Conservation (phyloP, 2,888 invertebrate species). For the Aromia moschata region DNA sequence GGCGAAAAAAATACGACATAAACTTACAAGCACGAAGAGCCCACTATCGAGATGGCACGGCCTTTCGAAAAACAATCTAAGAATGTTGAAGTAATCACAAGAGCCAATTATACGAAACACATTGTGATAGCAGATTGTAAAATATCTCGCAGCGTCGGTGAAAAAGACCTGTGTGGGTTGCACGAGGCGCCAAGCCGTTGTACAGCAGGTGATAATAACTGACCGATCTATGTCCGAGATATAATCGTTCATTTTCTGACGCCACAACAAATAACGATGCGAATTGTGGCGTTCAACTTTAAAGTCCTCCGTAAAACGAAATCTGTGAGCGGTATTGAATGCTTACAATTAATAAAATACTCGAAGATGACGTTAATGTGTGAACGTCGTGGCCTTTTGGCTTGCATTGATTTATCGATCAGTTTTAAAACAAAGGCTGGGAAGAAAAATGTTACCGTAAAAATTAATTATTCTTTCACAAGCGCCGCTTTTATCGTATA, state of each 20-base stretch:
- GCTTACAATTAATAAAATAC: neutral
- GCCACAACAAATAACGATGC: conserved; percentile 48
- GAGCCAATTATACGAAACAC: conserved; percentile 41
- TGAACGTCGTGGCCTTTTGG: neutral
- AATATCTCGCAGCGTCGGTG: conserved; percentile 34
- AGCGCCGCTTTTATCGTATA: neutral
- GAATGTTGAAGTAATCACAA: conserved; percentile 39
- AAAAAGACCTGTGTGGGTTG: conserved; percentile 54
- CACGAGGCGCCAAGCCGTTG: conserved; percentile 55
- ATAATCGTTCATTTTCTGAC: conserved; percentile 53
- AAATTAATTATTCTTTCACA: conserved; percentile 4
- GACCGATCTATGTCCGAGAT: conserved; percentile 53
- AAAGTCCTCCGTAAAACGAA: conserved; percentile 18
- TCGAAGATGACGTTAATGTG: neutral
- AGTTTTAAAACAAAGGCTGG: neutral
- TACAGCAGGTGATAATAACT: conserved; percentile 58
- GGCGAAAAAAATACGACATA: neutral
- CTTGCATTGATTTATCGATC: neutral
- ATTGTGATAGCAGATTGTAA: conserved; percentile 38
- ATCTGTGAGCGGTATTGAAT: conserved; percentile 4
- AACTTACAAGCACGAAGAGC: neutral
- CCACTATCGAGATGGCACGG: neutral
- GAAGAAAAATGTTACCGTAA: conserved; percentile 4
- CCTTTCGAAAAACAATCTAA: conserved; percentile 20
- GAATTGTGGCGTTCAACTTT: conserved; percentile 10